Base-by-base conservation (phyloP, 1,140 invertebrate genomes). In the Subanguina moxae region DNA sequence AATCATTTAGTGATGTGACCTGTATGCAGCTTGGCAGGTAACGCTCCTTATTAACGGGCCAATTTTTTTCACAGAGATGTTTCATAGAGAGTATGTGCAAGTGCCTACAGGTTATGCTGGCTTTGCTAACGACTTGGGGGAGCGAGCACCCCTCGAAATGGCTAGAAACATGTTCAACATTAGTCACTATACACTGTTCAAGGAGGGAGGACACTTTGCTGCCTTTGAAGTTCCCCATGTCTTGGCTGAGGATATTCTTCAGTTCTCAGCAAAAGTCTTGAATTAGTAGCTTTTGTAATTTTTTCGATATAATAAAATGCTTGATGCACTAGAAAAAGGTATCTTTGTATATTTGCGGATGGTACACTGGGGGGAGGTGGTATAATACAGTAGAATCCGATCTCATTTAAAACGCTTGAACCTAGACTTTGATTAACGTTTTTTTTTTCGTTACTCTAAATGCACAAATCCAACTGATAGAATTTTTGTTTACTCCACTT, bases 141-240 rank as follows among this genome's bases (percentile, higher is more conserved):
- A 28, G 13, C 23, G 43, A 30, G 13, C 42, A 1, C 74, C 74
- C 0, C 25, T 32, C 1, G 74, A 75, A 62, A 21, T 75, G 8
- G 42, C 61, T 13, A 23, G 21, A n/a, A 32, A 42, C 28, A 28
- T 28, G 23, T 42, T 32, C 25, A 75, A 77, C 28, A 25, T 77
- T 15, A 76, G 38, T n/a, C 70, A 77, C 21, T 75, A 59, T 61
- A 77, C 67, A 13, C 17, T 68, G n/a, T 63, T 69, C 3, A 23
- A 56, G 15, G 74, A 75, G 38, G 74, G 74, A 13, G 74, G 74
- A 7, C 74, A 75, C 45, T 75, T 75, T 56, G 75, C 74, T 21
- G 74, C 74, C 0, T 58, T 75, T 38, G 74, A 75, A 65, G 30
- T 64, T n/a, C 75, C 74, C 8, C 65, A 67, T 52, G 45, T 48